Base-by-base conservation (phyloP, 2,888 invertebrate genomes). In the Lasioglossum leucozonium region DNA sequence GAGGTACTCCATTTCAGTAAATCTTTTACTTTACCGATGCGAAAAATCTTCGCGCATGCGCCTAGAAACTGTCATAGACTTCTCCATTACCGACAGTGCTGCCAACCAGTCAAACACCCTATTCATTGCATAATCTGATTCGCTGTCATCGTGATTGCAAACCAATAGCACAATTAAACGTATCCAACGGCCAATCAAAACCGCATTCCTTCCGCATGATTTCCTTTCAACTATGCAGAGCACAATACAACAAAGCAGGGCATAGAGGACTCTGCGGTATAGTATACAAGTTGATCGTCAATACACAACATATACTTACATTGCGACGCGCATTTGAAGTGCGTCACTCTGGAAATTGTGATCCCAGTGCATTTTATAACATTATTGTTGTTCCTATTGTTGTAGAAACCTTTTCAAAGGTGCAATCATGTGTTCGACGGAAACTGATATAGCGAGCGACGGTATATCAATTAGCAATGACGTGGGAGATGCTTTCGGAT, bases 401-500 rank as follows among this genome's bases (percentile, higher is more conserved):
- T 71, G 37, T 47, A 44, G n/a, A 58, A n/a, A 62, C 0, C 37
- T 18, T 44, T 37, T 58, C n/a, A 13, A 69, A 76, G 51, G 37
- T 58, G 40, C 2, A 81, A 74, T 2, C 47, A 89, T 89, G 89
- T 80, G 79, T 34, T 85, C 89, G 5, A 74, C 72, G 10, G 55
- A 89, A 22, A 11, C 62, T 26, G 51, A 77, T 55, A 30, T 18
- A 37, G 72, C 81, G 11, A 82, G 85, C 26, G 86, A 88, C 30
- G 76, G 73, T 11, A 71, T 71, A 30, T 82, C 77, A 40, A 76
- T 82, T 10, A 87, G 88, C 30, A 87, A 81, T 40, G 94, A 94
- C 79, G 91, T 91, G 44, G 92, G 91, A 72, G 94, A 95, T 87
- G 94, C 94, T n/a, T 94, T 94, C 72, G 94, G 94, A 87, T 94